phyloP scores from a whole-genome alignment of 2,797 vertebrate species.

The Cirrhinus mrigala region DNA sequence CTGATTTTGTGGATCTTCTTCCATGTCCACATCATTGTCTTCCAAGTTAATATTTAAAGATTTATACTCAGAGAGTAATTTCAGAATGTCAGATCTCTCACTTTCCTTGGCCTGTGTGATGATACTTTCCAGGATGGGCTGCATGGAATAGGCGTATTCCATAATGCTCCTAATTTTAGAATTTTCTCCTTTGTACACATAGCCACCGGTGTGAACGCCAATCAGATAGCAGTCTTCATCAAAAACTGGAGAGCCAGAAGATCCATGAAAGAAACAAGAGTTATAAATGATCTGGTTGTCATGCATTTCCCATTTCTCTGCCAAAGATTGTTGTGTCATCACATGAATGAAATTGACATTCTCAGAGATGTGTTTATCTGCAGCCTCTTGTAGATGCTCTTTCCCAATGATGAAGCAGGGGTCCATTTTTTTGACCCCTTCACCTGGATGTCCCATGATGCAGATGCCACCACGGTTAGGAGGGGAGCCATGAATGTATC shows the following conservation, averaged over 20 bases:
- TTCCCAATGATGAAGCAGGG: constrained; percentile 29
- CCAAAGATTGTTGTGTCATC: constrained; percentile 22
- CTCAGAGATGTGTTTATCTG: neutral
- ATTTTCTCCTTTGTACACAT: accelerated
- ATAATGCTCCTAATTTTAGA: constrained; percentile 3
- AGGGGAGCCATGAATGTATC: accelerated
- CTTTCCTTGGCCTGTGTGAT: constrained; percentile 33
- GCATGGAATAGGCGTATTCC: constrained; percentile 54
- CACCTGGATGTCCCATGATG: constrained; percentile 51
- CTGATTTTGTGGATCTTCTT: neutral
- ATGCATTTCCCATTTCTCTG: neutral
- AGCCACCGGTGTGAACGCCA: constrained; percentile 69
- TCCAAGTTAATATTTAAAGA: neutral
- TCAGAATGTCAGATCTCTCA: constrained; percentile 8
- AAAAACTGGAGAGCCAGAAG: constrained; percentile 61
- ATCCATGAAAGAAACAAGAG: constrained; percentile 66
- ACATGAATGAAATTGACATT: constrained; percentile 28
- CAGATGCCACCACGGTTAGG: constrained; percentile 28
- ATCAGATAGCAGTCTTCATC: constrained; percentile 49
- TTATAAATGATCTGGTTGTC: constrained; percentile 56
- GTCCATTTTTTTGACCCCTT: constrained; percentile 45
- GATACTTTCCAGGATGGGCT: constrained; percentile 14
- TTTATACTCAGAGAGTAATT: neutral
- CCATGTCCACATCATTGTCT: neutral
- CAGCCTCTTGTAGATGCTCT: neutral